Conservation (phyloP, 2,888 invertebrate genomes). For the Dicranocentrus wangi region DNA sequence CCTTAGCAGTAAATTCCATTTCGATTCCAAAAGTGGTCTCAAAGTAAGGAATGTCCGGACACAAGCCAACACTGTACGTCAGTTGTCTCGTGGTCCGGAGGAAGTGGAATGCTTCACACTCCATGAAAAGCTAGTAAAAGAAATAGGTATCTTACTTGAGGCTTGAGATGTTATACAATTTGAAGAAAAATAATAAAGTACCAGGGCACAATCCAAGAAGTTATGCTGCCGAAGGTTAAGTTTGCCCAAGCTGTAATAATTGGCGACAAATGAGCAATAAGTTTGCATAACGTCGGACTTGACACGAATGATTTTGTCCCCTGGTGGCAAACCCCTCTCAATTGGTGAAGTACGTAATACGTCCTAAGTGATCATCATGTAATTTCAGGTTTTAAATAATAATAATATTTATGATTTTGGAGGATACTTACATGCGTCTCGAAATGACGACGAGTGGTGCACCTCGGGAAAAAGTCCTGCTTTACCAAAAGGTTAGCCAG, state of each 20-base stretch:
- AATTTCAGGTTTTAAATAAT: not conserved
- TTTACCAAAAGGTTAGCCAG: not conserved
- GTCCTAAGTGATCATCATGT: not conserved
- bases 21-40: not conserved
- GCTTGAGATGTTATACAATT: not conserved
- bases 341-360: not conserved
- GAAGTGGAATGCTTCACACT: not conserved
- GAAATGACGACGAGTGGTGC: not conserved
- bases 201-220: not conserved
- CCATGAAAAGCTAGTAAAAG: not conserved
- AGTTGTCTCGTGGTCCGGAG: not conserved
- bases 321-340: not conserved
- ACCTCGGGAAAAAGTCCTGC: not conserved
- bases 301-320: not conserved
- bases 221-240: not conserved
- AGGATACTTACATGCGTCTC: not conserved
- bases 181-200: not conserved
- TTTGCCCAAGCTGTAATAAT: not conserved
- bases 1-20: not conserved
- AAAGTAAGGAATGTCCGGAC: not conserved
- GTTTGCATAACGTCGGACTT: not conserved
- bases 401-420: not conserved
- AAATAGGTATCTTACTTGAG: not conserved
- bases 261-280: not conserved
- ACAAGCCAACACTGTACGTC: not conserved